Evolutionary conservation across 2,888 invertebrate genomes (phyloP).

Genomic region (Andrena flavipes): DNA sequence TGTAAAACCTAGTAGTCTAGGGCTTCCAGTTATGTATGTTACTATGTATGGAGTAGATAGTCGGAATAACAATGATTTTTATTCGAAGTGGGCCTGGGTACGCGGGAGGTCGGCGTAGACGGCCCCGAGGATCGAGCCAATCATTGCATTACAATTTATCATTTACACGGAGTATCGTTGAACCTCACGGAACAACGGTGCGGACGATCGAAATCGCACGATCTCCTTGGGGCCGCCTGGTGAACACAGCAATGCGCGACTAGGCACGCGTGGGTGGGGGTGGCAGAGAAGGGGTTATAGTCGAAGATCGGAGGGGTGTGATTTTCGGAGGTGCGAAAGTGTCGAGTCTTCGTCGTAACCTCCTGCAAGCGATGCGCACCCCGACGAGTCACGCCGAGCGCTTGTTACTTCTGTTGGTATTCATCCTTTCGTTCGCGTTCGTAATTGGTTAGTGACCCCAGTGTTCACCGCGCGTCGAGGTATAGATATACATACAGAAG

Average conservation of each 20-base stretch:
- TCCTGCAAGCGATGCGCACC: conserved; percentile 46
- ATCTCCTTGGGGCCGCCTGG: conserved; percentile 14
- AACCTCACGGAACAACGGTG: conserved; percentile 74
- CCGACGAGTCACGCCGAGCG: conserved; percentile 16
- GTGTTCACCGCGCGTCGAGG: conserved; percentile 66
- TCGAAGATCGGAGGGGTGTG: neutral
- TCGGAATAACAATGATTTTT: conserved; percentile 80
- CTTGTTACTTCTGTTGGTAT: conserved; percentile 7
- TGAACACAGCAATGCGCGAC: conserved; percentile 36
- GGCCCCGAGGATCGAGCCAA: neutral
- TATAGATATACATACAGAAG: conserved; percentile 64
- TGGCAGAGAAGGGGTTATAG: neutral
- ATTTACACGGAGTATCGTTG: conserved; percentile 78
- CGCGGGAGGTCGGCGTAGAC: conserved; percentile 28
- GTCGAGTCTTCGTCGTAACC: conserved; percentile 36
- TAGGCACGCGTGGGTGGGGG: too few relatives aligned
- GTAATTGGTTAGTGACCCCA: conserved; percentile 59
- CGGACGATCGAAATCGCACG: conserved; percentile 11
- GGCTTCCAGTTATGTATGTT: conserved; percentile 85
- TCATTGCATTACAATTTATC: conserved; percentile 74
- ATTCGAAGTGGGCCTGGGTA: conserved; percentile 67
- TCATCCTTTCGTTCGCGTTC: neutral
- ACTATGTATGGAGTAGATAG: conserved; percentile 84
- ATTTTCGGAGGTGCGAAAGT: neutral
- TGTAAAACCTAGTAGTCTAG: conserved; percentile 85